phyloP scores from a whole-genome alignment of 2,888 invertebrate species.

The Mythimna impura region DNA sequence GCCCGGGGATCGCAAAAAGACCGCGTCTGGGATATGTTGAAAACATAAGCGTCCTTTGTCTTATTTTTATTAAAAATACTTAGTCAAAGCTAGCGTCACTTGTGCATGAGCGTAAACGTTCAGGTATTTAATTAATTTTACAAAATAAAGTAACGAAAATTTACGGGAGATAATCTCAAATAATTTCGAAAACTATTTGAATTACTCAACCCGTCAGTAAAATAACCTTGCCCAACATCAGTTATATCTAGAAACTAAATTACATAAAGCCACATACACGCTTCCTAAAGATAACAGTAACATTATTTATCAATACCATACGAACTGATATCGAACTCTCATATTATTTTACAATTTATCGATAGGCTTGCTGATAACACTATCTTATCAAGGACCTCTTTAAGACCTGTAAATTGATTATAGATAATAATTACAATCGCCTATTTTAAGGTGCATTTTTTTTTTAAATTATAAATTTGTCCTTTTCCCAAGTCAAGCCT shows the following conservation, averaged over 20 bases:
- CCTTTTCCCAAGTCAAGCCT: neutral
- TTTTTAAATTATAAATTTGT: slow-evolving; percentile 9
- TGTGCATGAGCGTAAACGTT: slow-evolving; percentile 7
- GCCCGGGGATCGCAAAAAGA: slow-evolving; percentile 37
- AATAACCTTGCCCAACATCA: slow-evolving; percentile 26
- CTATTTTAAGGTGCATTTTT: slow-evolving; percentile 27
- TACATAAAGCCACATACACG: slow-evolving; percentile 22
- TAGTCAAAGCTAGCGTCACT: slow-evolving; percentile 3
- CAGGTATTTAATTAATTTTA: slow-evolving; percentile 24
- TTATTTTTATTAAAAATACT: slow-evolving; percentile 34
- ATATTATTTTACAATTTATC: slow-evolving; percentile 67
- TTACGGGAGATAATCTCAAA: neutral
- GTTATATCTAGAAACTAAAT: slow-evolving; percentile 20
- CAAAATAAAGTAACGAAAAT: neutral
- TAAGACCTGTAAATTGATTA: slow-evolving; percentile 41
- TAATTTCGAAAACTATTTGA: slow-evolving; percentile 16
- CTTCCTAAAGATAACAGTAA: slow-evolving; percentile 51
- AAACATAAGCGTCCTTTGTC: slow-evolving; percentile 38
- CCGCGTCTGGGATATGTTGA: slow-evolving; percentile 18
- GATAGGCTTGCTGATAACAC: slow-evolving; percentile 60
- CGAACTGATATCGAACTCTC: slow-evolving; percentile 47
- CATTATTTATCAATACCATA: slow-evolving; percentile 46
- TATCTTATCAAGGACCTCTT: slow-evolving; percentile 60
- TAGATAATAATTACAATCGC: slow-evolving; percentile 45
- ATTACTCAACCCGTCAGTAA: neutral